Base-by-base conservation (phyloP, 2,113 vertebrate species). In the Sarotherodon lohbergeri region DNA sequence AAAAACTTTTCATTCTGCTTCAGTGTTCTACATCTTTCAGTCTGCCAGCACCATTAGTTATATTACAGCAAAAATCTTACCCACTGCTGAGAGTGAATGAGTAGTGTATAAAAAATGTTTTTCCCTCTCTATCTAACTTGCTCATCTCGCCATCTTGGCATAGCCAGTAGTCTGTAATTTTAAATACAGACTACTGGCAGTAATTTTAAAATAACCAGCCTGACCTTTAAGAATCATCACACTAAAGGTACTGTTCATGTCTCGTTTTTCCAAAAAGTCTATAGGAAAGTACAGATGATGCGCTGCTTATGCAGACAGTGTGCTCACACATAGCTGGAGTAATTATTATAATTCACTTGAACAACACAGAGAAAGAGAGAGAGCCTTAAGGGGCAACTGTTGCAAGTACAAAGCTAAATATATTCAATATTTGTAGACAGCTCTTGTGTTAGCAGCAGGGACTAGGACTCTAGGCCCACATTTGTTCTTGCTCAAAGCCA, bases 361-460 rank as follows among this genome's bases (percentile, higher is more conserved):
- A 85, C 82, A 36, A 61, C 55, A 84, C 36, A 73, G 56, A 24
- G 61, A 71, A 34, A 34, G 43, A 50, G 55, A 81, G 56, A 59
- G 32, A 55, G 90, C 88, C 91, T 92, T 52, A 3, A 88, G 85
- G 88, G 81, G 36, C 66, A 80, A 81, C 14, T 88, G 80, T 61
- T 86, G n/a, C 54, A 22, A 91, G 91, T 68, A 82, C 81, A 91
- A 83, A 89, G 88, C 86, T 84, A 71, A 92, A 88, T 82, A 84
- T 81, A 92, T 91, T 92, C 82, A 90, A 90, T 89, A 88, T 93
- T 92, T 90, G 88, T 59, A 92, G 90, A 87, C 88, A 85, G 84
- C 85, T 88, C 66, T 48, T 88, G 46, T 91, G 80, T 92, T 89
- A 82, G 76, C 89, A 83, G 81, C 9, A 27, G 82, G 83, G 84